Percentiles rank a stretch among this genome's conserved stretches.
These are phyloP conservation scores for Dendroctonus valens DNA, from an alignment of 1,140 invertebrate species.

Conservation along the genomic window DNA sequence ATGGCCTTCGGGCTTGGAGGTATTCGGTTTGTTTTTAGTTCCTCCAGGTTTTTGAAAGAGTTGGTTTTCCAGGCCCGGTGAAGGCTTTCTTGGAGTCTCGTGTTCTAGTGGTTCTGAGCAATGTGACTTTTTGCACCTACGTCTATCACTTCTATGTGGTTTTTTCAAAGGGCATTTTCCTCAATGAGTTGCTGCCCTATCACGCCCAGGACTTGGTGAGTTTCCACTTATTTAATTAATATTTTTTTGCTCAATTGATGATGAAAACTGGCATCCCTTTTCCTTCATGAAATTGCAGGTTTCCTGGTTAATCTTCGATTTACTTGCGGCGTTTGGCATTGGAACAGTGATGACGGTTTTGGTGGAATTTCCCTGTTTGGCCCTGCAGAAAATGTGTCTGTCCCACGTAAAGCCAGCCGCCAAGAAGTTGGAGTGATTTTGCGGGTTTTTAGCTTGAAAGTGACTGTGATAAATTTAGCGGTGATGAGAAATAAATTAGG, in stretches of 20 bases:
- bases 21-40: not conserved
- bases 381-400: conserved; percentile 3
- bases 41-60: too few species aligned
- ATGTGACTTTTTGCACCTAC: conserved; percentile 28
- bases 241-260: not conserved
- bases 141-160: conserved; percentile 15
- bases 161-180: conserved; percentile 14
- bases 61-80: conserved; percentile 8
- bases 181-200: not conserved
- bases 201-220: conserved; percentile 1
- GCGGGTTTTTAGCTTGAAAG: too few species aligned
- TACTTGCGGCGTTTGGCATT: not conserved
- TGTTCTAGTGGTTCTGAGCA: conserved; percentile 1
- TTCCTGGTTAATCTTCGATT: conserved; percentile 7
- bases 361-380: conserved; percentile 8
- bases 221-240: not conserved
- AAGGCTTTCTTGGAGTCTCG: conserved; percentile 14
- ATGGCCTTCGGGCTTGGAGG: conserved; percentile 30
- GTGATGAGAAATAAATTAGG: too few species aligned
- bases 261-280: not conserved
- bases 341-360: conserved; percentile 3
- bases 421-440: too few species aligned
- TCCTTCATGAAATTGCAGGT: not conserved
- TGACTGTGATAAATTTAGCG: too few species aligned
- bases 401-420: not conserved